Evolutionary conservation across 2,888 invertebrate genomes (phyloP).

Genomic region (Sicus ferrugineus): DNA sequence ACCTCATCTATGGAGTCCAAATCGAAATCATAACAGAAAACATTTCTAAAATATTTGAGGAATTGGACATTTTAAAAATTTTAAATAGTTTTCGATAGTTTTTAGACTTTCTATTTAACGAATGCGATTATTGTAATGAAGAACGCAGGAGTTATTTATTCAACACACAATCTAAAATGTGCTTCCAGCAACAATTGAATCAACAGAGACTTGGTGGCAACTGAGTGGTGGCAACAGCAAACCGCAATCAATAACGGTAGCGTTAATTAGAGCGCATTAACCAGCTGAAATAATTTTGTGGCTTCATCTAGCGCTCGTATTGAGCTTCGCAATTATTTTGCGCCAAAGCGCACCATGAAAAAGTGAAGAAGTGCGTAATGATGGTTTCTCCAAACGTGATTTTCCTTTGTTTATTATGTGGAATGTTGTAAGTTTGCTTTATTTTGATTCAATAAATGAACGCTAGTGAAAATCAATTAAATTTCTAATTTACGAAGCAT

Average conservation of each 20-base stretch:
- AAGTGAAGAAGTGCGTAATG: slow-evolving; percentile 12
- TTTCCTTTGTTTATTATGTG: background rate
- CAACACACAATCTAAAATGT: too few relatives aligned
- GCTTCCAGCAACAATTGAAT: background rate
- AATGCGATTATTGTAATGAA: background rate
- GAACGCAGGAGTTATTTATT: background rate
- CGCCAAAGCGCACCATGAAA: background rate
- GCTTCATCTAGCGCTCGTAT: slow-evolving; percentile 26
- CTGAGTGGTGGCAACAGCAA: background rate
- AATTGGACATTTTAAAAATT: background rate
- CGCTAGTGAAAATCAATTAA: slow-evolving; percentile 1
- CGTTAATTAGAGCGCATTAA: slow-evolving; percentile 34
- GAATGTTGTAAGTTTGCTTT: background rate
- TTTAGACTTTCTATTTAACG: background rate
- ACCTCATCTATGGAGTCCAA: background rate
- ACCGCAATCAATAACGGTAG: slow-evolving; percentile 10
- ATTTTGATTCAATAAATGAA: too few relatives aligned
- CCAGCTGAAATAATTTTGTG: slow-evolving; percentile 18
- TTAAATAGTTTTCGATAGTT: background rate
- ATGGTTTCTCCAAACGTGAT: background rate
- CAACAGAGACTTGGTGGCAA: background rate
- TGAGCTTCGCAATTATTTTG: slow-evolving; percentile 18
- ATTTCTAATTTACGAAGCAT: slow-evolving; percentile 14
- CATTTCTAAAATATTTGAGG: background rate
- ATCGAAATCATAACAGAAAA: background rate